Conservation (phyloP, 2,888 invertebrate genomes). For the Scaptomyza flava region DNA sequence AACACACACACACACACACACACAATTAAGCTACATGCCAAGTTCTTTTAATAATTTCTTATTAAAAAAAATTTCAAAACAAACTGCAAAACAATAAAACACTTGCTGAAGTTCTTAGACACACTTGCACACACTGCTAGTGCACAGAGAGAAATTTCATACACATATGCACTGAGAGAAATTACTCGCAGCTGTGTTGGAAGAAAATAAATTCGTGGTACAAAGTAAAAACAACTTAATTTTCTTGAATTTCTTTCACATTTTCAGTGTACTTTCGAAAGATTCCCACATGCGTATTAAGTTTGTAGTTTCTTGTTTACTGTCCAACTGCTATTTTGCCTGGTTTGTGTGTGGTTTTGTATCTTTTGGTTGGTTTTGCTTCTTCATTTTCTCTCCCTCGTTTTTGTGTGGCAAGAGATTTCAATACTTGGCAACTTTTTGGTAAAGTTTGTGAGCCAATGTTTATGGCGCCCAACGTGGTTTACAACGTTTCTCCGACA, state of each 20-base stretch:
- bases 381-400: neutral
- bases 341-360: conserved; percentile 40
- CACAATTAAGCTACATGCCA: conserved; percentile 54
- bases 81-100: conserved; percentile 50
- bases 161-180: neutral
- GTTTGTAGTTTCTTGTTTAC: conserved; percentile 34
- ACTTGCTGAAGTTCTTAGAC: conserved; percentile 55
- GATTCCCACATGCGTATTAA: conserved; percentile 14
- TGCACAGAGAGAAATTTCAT: neutral
- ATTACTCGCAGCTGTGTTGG: neutral
- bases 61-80: conserved; percentile 67
- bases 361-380: conserved; percentile 29
- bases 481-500: conserved; percentile 50
- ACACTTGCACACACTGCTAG: conserved; percentile 7
- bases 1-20: conserved; percentile 14
- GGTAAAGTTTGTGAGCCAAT: conserved; percentile 62
- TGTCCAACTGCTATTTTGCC: conserved; percentile 39
- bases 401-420: conserved; percentile 53
- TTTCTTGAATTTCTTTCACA: neutral
- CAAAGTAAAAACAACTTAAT: neutral
- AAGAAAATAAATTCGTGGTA: neutral
- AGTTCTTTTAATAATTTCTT: conserved; percentile 74
- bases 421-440: conserved; percentile 66
- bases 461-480: conserved; percentile 67
- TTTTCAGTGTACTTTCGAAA: neutral